These are phyloP conservation scores for Corythoichthys haematopterus DNA, from an alignment of 2,113 vertebrate genomes.

Conservation along the genomic window DNA sequence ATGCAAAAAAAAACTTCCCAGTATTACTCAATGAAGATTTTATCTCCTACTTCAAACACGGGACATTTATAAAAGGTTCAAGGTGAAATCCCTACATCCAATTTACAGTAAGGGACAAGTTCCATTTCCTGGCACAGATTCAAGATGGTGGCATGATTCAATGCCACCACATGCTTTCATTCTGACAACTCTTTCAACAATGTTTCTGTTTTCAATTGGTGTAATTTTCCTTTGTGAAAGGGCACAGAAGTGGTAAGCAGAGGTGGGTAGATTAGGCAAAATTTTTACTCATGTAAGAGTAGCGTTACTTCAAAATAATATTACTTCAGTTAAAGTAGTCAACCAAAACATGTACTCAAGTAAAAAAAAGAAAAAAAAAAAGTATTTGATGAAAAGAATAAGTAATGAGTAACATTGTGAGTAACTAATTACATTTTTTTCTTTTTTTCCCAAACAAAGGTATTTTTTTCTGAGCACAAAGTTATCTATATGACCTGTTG, in stretches of 20 bases:
- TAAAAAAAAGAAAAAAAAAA: no score
- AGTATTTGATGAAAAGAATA: no score
- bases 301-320: background rate
- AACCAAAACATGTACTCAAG: no score
- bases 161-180: conserved; percentile 59
- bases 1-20: conserved; percentile 17
- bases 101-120: conserved; percentile 30
- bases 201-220: conserved; percentile 58
- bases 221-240: conserved; percentile 57
- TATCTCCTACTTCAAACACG: conserved; percentile 35
- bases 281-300: no score
- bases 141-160: conserved; percentile 34
- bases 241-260: conserved; percentile 43
- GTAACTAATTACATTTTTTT: no score
- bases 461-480: no score
- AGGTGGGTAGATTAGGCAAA: no score
- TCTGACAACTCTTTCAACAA: conserved; percentile 60
- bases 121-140: conserved; percentile 15
- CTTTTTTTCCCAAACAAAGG: no score
- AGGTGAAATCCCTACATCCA: conserved; percentile 34
- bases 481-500: no score
- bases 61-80: conserved; percentile 31
- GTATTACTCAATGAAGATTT: conserved; percentile 10
- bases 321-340: no score
- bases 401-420: no score